A percentile compares a stretch with the other conserved stretches of the same genome.
Evolutionary conservation across 2,113 vertebrate species (phyloP).

Genomic region (Cromileptes altivelis): DNA sequence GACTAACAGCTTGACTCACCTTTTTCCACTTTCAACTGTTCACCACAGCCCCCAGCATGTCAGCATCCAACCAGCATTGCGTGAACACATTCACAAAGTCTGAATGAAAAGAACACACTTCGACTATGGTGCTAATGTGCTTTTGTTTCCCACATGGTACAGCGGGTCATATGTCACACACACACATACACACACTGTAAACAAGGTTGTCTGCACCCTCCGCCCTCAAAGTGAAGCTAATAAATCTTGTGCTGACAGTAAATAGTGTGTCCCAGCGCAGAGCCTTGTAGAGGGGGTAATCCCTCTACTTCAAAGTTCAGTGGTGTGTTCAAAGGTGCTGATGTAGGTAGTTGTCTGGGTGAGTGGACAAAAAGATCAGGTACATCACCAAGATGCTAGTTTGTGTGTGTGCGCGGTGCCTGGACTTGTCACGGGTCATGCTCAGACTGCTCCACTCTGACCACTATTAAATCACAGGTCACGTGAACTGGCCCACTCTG

Average conservation of each 20-base stretch:
- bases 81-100: not conserved
- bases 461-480: constrained; percentile 5
- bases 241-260: constrained; percentile 76
- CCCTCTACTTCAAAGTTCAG: constrained; percentile 70
- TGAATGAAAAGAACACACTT: constrained; percentile 5
- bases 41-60: constrained; percentile 4
- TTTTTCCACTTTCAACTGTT: constrained; percentile 27
- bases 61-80: not conserved
- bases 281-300: constrained; percentile 48
- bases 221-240: constrained; percentile 67
- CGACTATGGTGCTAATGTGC: not conserved
- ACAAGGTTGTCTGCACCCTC: constrained; percentile 58
- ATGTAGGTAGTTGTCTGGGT: constrained; percentile 54
- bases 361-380: constrained; percentile 59
- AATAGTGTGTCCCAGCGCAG: constrained; percentile 51
- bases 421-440: constrained; percentile 61
- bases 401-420: constrained; percentile 29
- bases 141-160: constrained; percentile 28
- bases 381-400: constrained; percentile 45
- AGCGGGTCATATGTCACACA: constrained; percentile 21
- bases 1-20: constrained; percentile 25
- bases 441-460: constrained; percentile 25
- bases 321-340: constrained; percentile 66
- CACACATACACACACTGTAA: constrained; percentile 29
- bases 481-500: not conserved